Base-by-base conservation (phyloP, 2,797 vertebrate genomes). In the Pitangus sulphuratus region DNA sequence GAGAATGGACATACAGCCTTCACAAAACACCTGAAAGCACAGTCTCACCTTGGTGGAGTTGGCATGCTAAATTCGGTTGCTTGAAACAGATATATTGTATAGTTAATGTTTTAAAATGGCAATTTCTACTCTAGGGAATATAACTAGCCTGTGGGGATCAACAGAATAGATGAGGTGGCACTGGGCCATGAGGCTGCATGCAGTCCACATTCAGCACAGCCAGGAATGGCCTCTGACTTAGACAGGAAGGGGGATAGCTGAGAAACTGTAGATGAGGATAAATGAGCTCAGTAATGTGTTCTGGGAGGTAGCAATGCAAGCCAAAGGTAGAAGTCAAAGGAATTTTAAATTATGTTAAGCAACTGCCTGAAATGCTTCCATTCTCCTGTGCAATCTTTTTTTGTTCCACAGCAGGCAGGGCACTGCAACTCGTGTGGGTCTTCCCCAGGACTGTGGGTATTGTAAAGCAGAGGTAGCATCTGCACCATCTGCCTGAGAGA, bases 221-320 rank as follows among this genome's bases (percentile, higher is more conserved):
- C 48, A 80, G 76, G 60, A 87, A 70, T 39, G 33, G 71, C 44
- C 71, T 76, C 44, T 5, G 2, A 60, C 77, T 89, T 60, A 48
- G 19, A 78, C 51, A 37, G 40, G 37, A 75, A 75, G 68, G 44
- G n/a, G 20, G 64, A 40, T 12, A 62, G 44, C 72, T 88, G 42
- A 92, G 65, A 89, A 82, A 75, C 47, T 54, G 66, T 10, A 85
- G 66, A 70, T 64, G 68, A 89, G 64, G 28, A 57, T 91, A 64
- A 75, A 84, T 39, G n/a, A 89, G 51, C 66, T 80, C 82, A 56
- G 60, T 57, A 76, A 58, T 26, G 12, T 10, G 6, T 89, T 72
- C 76, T 76, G 57, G 25, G 31, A 93, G 54, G 39, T 12, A 37
- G 44, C 35, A 85, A 37, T 40, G 25, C 1, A 1, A 65, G 18